These are phyloP conservation scores for Macquaria ambigua DNA, from an alignment of 2,113 vertebrate species.

Conservation along the genomic window DNA sequence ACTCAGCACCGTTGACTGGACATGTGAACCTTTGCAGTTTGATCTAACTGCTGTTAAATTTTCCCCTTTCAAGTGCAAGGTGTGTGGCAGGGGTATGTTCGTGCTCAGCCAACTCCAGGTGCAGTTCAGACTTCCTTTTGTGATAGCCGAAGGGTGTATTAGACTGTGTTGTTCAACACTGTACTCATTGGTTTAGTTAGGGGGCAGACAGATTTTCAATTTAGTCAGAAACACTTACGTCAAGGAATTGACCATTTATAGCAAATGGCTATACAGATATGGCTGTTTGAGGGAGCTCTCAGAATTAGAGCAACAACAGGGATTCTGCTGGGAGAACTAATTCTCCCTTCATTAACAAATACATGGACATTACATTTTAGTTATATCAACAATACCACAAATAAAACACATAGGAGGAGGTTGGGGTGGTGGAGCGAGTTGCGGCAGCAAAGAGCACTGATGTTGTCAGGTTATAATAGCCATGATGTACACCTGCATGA, in stretches of 20 bases:
- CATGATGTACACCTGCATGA: background rate
- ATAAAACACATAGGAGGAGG: background rate
- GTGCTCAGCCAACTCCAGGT: background rate
- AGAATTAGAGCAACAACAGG: background rate
- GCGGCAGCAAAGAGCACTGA: background rate
- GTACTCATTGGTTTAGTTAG: background rate
- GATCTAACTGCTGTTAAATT: slow-evolving; percentile 17
- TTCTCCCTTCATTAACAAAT: background rate
- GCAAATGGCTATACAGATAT: background rate
- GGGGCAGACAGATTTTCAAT: background rate
- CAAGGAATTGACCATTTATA: background rate
- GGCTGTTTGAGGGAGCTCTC: background rate
- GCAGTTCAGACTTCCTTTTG: background rate
- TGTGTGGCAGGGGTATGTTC: background rate
- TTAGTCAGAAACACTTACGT: background rate
- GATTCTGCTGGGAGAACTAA: background rate
- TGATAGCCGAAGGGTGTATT: background rate
- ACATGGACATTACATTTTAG: background rate
- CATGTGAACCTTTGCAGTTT: slow-evolving; percentile 9
- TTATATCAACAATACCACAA: background rate
- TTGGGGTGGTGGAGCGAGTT: background rate
- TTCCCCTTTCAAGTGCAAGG: slow-evolving; percentile 3
- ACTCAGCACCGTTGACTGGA: slow-evolving; percentile 21
- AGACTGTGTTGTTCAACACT: background rate
- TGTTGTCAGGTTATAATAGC: background rate